Base-by-base conservation (phyloP, 2,797 vertebrate genomes). In the Anabacerthia variegaticeps region DNA sequence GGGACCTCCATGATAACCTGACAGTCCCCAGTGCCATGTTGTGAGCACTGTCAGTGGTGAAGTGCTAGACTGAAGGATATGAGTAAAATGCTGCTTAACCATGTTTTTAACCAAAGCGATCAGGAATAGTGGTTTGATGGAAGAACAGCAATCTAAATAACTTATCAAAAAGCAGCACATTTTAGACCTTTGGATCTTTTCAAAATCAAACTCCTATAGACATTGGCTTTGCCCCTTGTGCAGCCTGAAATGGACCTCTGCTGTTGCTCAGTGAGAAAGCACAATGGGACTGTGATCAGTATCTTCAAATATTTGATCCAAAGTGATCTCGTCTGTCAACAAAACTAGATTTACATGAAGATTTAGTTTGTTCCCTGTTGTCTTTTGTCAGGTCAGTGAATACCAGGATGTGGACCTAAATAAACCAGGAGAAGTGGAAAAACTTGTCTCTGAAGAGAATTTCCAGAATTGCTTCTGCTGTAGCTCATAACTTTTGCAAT, bases 11-110 rank as follows among this genome's bases (percentile, higher is more conserved):
- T 87, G 62, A 49, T 65, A 75, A 43, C 26, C 43, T 41, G 12
- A 9, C 65, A 48, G 51, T 10, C 20, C 12, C 41, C 22, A 30
- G 41, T 73, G 52, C 36, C 0, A 0, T 3, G 0, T 22, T 14
- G 28, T 86, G 76, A 81, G 36, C 32, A 27, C 49, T 30, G 59
- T 4, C 41, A 74, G 41, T 41, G 24, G 46, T 71, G 63, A 89
- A 92, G 88, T 34, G 68, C 17, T 55, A 73, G 34, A 46, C 0
- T 39, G 41, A 80, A 30, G 5, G 7, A 44, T 82, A 46, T 7
- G 10, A 76, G 19, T 51, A 49, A 72, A 4, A 77, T 1, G 4
- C 14, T 80, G 20, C 26, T 58, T 62, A 52, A 37, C n/a, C 11
- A 7, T 9, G 14, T n/a, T 51, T 76, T 76, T 62, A 56, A 10